phyloP scores from a whole-genome alignment of 2,113 vertebrate genomes.

The Calyptomena viridis region DNA sequence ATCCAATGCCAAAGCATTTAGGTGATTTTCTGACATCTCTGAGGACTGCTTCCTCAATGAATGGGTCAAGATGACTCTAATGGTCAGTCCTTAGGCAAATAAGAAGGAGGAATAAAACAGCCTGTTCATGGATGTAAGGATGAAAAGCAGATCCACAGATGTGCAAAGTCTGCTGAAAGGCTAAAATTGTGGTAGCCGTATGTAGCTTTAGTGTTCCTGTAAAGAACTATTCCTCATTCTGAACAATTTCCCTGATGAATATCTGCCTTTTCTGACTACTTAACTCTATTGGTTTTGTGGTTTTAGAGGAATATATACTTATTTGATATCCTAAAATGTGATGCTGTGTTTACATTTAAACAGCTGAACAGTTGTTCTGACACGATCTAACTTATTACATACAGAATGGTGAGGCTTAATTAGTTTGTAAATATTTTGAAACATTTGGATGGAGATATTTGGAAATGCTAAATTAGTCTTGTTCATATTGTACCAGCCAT shows the following conservation, averaged over 20 bases:
- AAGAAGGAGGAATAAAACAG: not conserved
- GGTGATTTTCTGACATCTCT: not conserved
- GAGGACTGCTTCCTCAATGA: not conserved
- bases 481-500: not conserved
- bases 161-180: not conserved
- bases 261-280: not conserved
- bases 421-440: not conserved
- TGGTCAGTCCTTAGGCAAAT: not conserved
- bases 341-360: not conserved
- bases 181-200: not conserved
- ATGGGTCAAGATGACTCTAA: not conserved
- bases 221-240: not conserved
- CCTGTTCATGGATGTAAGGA: not conserved
- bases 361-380: not conserved
- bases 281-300: not conserved
- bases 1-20: not conserved
- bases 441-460: not conserved
- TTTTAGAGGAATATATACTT: not conserved
- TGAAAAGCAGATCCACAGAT: not conserved
- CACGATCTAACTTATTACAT: not conserved
- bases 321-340: not conserved
- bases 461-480: not conserved
- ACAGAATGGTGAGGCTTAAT: not conserved
- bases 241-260: not conserved
- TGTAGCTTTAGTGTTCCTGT: not conserved